Percentiles rank a stretch among this genome's conserved stretches.
These are phyloP conservation scores for Hetaerina titia DNA, from an alignment of 2,888 invertebrate species.

Conservation along the genomic window DNA sequence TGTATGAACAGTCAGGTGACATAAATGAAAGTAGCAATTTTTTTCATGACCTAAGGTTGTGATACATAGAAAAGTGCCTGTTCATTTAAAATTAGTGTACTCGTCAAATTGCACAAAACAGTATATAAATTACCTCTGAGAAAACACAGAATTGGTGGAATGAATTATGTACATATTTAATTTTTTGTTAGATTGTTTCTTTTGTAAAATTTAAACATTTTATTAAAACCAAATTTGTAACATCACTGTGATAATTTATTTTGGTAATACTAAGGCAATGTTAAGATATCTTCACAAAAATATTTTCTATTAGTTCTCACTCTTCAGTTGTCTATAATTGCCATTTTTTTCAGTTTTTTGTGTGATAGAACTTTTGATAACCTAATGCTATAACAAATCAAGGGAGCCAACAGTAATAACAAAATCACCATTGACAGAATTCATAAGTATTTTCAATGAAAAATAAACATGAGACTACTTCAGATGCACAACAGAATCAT, in stretches of 20 bases:
- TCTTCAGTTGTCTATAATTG: too few species aligned
- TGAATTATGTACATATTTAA: constrained; percentile 64
- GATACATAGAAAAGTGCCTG: constrained; percentile 67
- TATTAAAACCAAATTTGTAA: constrained; percentile 63
- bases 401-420: too few species aligned
- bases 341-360: too few species aligned
- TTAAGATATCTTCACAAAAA: too few species aligned
- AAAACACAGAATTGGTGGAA: constrained; percentile 64
- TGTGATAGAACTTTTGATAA: too few species aligned
- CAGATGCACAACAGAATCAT: too few species aligned
- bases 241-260: not conserved
- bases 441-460: too few species aligned
- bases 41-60: constrained; percentile 66
- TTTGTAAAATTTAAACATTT: constrained; percentile 61
- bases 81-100: constrained; percentile 62
- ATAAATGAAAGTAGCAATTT: constrained; percentile 44
- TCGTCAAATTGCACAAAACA: constrained; percentile 64
- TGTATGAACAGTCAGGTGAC: constrained; percentile 12
- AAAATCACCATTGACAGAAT: too few species aligned
- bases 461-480: too few species aligned
- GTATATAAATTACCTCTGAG: constrained; percentile 63
- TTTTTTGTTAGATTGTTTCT: constrained; percentile 60
- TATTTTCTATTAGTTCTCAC: too few species aligned
- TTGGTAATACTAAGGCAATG: not conserved
- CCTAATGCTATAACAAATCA: too few species aligned